Base-by-base conservation (phyloP, 2,113 vertebrate species). In the Pachypanchax playfairii region DNA sequence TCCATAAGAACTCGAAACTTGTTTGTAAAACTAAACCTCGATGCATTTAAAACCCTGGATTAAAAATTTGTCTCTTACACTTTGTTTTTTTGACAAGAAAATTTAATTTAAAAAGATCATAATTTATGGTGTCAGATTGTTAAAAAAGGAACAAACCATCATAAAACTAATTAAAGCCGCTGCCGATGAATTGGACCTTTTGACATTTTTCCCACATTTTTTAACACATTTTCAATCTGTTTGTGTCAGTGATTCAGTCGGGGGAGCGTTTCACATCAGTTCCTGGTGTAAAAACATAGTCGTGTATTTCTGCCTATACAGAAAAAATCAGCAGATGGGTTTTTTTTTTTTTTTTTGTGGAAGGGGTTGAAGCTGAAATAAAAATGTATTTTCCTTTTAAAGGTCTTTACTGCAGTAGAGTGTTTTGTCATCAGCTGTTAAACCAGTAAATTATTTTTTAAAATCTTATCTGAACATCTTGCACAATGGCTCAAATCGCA, bases 331-430 rank as follows among this genome's bases (percentile, higher is more conserved):
- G n/a, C n/a, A n/a, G 24, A 36, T 13, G 8, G 44, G 18, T 13
- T 24, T 46, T 46, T 46, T 22, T 18, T 41, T 59, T 60, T 60
- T n/a, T 18, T 58, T 26, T 20, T 38, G 14, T n/a, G n/a, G n/a
- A n/a, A n/a, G n/a, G n/a, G n/a, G n/a, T n/a, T n/a, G 33, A 52
- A 59, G 29, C 48, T 4, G 49, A 28, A 61, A 14, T 7, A 2
- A 39, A 31, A 13, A 5, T 21, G 52, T 59, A 51, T 48, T 36
- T 21, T 44, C 42, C 20, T 21, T 26, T 41, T 17, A 42, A 20
- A 33, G 12, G 26, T 35, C 21, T 24, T 11, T 20, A 28, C 21
- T 3, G 26, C 17, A 21, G 36, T 18, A 1, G 38, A 65, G 38
- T 50, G 52, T 29, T 66, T 2, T 56, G 43, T 47, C 51, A 44